Evolutionary conservation across 2,113 vertebrate genomes (phyloP), one percentile per base, ranked within the genome.

Genomic region (Podiceps cristatus): DNA sequence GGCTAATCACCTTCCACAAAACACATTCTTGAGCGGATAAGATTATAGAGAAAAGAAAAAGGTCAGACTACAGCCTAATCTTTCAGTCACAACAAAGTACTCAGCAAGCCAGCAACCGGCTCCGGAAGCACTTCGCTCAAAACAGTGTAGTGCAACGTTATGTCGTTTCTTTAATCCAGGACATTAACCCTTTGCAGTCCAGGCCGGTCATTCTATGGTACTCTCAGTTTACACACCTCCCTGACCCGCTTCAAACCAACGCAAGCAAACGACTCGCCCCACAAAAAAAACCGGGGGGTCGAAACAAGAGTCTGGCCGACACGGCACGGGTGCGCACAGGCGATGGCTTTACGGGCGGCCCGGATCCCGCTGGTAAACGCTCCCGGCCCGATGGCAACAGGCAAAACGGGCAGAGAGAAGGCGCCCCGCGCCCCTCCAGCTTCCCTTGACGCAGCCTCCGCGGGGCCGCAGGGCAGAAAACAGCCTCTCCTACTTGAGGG

Each of bases 181-280:
- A 3, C 53, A 3, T 2, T 1, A 3, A 13, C 29, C 23, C 4
- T 2, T 0, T 1, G 15, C 4, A 5, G 18, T 2, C 19, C 28
- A 10, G 66, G 35, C 44, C n/a, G 17, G 10, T 5, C 50, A 3
- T 3, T 10, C 18, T 24, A 5, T 1, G 16, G 16, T 2, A 2
- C 2, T 4, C 27, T 6, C 27, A 2, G 42, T 44, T 7, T 2
- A n/a, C 56, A 3, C 56, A 5, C 24, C 75, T 7, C 4, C 75
- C 74, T 9, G 24, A 16, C 13, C 24, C 53, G 1, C 53, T 7
- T 7, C 33, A 9, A 28, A 5, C 29, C 15, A 3, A 13, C 27
- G 4, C 0, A 3, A 13, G 33, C 42, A 1, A 27, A 5, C 5
- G 12, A 13, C 35, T 1, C 7, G 40, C 17, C 40, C 33, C 31